A percentile compares a stretch with the other conserved stretches of the same genome.
Conservation (phyloP, 2,888 invertebrate genomes). For the Pachymerium ferrugineum region DNA sequence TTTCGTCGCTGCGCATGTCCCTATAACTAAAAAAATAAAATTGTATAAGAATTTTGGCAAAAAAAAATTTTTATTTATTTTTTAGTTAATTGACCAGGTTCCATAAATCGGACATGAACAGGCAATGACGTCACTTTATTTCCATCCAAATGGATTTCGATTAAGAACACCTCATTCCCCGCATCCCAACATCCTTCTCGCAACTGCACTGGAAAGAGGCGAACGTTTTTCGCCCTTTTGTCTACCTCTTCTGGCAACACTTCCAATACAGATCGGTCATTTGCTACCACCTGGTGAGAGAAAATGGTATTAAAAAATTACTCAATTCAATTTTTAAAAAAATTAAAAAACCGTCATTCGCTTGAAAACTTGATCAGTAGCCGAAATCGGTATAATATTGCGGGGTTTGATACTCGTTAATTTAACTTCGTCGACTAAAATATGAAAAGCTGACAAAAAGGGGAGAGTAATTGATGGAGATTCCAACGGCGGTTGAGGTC, state of each 20-base stretch:
- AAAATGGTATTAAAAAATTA: not conserved
- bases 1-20: not conserved
- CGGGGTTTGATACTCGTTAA: conserved; percentile 27
- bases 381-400: conserved; percentile 20
- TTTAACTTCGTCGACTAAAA: conserved; percentile 20
- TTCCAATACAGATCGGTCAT: conserved; percentile 24
- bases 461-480: not conserved
- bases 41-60: not conserved
- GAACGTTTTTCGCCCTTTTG: not conserved
- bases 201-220: conserved; percentile 17
- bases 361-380: conserved; percentile 32
- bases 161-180: not conserved
- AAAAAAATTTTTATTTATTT: not conserved
- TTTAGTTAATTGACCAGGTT: not conserved
- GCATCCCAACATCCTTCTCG: conserved; percentile 29
- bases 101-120: conserved; percentile 20
- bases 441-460: conserved; percentile 27
- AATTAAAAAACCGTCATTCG: not conserved
- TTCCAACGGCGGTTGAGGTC: not conserved
- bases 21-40: too few relatives aligned
- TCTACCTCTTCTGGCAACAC: conserved; percentile 11
- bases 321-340: not conserved
- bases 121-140: not conserved
- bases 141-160: not conserved
- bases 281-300: not conserved